These are phyloP conservation scores for Pogonocherus hispidulus DNA, from an alignment of 2,888 invertebrate species.

Conservation along the genomic window DNA sequence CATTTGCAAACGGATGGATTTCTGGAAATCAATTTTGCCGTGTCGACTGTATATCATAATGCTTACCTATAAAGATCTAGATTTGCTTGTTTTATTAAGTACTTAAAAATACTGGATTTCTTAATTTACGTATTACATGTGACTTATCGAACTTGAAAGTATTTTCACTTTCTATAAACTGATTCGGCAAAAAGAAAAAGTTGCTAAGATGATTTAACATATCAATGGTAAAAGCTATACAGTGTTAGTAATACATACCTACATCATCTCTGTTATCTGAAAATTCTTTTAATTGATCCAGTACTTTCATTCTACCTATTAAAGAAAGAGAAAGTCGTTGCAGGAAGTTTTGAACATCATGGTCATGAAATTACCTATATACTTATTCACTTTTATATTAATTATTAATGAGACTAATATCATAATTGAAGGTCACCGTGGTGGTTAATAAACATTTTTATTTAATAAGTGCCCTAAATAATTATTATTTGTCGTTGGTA, in stretches of 20 bases:
- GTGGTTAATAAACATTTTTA: no score
- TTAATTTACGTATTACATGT: slow-evolving; percentile 10
- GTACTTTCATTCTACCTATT: not conserved
- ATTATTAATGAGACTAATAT: no score
- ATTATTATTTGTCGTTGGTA: no score
- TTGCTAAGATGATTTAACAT: not conserved
- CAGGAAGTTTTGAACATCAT: not conserved
- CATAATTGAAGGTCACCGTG: no score
- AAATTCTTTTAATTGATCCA: not conserved
- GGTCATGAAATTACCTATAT: not conserved
- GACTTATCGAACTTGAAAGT: not conserved
- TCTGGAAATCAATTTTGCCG: no score
- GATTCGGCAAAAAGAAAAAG: slow-evolving; percentile 5
- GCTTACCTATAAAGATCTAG: not conserved
- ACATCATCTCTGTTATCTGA: not conserved
- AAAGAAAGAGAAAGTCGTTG: not conserved
- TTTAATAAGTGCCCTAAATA: no score
- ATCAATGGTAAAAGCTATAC: not conserved
- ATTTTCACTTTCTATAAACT: slow-evolving; percentile 20
- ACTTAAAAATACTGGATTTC: not conserved
- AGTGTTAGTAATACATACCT: not conserved
- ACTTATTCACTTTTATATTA: not conserved
- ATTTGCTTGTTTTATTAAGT: not conserved
- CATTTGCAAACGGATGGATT: no score
- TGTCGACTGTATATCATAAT: no score